Conservation (phyloP, 64 coral and sea anemone genomes). For the Orbicella faveolata region DNA sequence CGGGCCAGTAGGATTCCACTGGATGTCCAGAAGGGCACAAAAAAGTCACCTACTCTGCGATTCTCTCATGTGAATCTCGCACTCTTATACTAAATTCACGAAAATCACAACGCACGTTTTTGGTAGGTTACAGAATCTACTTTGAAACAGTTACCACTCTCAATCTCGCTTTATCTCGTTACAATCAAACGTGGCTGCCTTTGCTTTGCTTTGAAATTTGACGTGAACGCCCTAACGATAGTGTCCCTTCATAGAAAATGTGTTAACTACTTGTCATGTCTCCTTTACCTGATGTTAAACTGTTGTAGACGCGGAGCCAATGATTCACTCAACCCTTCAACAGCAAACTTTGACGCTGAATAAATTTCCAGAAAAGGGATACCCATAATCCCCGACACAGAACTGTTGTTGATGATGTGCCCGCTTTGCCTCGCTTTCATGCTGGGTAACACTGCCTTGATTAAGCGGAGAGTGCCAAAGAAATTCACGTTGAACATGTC, state of each 20-base stretch:
- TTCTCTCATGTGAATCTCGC: too few relatives aligned
- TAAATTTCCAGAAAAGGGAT: conserved; percentile 38
- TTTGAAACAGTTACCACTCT: too few relatives aligned
- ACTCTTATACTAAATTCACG: too few relatives aligned
- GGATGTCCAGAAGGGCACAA: too few relatives aligned
- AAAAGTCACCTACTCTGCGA: too few relatives aligned
- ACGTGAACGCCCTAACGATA: too few relatives aligned
- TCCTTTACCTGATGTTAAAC: conserved; percentile 69
- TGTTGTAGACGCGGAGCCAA: conserved; percentile 41
- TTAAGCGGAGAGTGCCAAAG: conserved; percentile 48
- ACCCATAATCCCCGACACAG: conserved; percentile 31
- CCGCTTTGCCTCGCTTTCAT: conserved; percentile 54
- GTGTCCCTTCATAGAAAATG: background rate
- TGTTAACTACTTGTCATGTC: background rate
- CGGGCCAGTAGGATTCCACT: too few relatives aligned
- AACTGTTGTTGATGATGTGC: conserved; percentile 59
- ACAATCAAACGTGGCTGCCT: too few relatives aligned
- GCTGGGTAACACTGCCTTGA: conserved; percentile 40
- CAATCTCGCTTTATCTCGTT: too few relatives aligned
- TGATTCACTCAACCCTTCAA: conserved; percentile 58
- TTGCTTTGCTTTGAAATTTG: too few relatives aligned
- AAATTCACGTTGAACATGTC: conserved; percentile 52
- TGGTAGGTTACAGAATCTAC: too few relatives aligned
- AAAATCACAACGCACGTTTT: too few relatives aligned
- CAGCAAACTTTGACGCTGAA: conserved; percentile 64